Percentiles rank a stretch among this genome's conserved stretches.
Evolutionary conservation across 1,140 invertebrate species (phyloP).

Genomic region (Drosophila erecta): DNA sequence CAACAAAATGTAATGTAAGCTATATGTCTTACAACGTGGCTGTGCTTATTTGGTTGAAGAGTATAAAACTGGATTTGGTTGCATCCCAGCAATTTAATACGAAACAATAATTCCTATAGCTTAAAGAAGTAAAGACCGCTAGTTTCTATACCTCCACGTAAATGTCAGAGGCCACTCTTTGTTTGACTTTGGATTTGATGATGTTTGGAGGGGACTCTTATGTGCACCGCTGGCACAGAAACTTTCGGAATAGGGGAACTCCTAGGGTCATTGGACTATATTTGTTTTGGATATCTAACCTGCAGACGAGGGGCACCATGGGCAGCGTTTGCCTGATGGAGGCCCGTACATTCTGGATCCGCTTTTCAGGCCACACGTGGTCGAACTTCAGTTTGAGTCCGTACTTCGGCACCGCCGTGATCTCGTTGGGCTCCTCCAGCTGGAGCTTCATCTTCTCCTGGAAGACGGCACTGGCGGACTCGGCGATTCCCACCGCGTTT

Average conservation of each 20-base stretch:
- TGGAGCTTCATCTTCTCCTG: constrained; percentile 66
- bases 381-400: constrained; percentile 90
- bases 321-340: constrained; percentile 87
- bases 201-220: background rate
- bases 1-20: too few species aligned
- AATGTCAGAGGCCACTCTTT: too few species aligned
- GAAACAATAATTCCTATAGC: too few species aligned
- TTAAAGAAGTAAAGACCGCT: too few species aligned
- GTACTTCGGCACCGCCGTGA: constrained; percentile 86
- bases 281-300: constrained; percentile 52
- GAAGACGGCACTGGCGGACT: constrained; percentile 75
- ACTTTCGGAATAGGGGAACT: background rate
- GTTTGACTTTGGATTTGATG: background rate
- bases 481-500: constrained; percentile 30
- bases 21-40: background rate
- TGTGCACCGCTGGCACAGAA: background rate
- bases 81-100: too few species aligned
- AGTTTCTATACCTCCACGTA: too few species aligned
- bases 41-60: too few species aligned
- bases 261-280: background rate
- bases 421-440: constrained; percentile 60
- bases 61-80: too few species aligned
- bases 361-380: constrained; percentile 90
- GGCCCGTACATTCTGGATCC: constrained; percentile 88
- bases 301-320: constrained; percentile 79